These are phyloP conservation scores for Megamerina dolium DNA, from an alignment of 2,888 invertebrate genomes.

Conservation along the genomic window DNA sequence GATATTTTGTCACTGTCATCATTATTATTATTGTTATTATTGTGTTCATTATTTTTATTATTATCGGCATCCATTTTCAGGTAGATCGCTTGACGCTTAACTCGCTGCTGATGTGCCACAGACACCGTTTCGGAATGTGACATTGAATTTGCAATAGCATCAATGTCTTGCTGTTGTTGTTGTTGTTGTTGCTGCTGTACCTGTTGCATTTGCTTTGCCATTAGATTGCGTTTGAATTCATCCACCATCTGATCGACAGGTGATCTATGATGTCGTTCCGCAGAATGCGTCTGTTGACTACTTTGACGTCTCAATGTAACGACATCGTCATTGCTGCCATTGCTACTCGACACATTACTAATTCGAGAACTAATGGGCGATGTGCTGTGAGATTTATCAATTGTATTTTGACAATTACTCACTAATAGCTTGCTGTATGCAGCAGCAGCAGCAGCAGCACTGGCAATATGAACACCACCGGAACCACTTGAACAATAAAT, in stretches of 20 bases:
- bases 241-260: conserved; percentile 31
- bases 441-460: not conserved
- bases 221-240: conserved; percentile 41
- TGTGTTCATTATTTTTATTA: conserved; percentile 2
- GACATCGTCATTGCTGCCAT: conserved; percentile 16
- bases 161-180: conserved; percentile 13
- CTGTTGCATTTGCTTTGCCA: conserved; percentile 29
- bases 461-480: not conserved
- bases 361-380: too few relatives aligned
- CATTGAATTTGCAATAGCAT: conserved; percentile 4
- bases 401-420: not conserved
- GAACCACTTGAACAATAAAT: conserved; percentile 6
- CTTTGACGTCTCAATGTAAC: conserved; percentile 12
- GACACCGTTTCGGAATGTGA: not conserved
- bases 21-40: conserved; percentile 8
- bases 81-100: conserved; percentile 32
- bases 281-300: conserved; percentile 1
- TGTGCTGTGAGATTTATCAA: not conserved
- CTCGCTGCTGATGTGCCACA: conserved; percentile 11
- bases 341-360: conserved; percentile 17
- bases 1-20: conserved; percentile 1
- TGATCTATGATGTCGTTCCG: not conserved
- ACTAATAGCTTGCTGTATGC: not conserved
- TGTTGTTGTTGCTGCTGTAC: conserved; percentile 11
- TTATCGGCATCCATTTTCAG: conserved; percentile 25